Evolutionary conservation across 2,113 vertebrate genomes (phyloP).

Genomic region (Lanius ludovicianus): DNA sequence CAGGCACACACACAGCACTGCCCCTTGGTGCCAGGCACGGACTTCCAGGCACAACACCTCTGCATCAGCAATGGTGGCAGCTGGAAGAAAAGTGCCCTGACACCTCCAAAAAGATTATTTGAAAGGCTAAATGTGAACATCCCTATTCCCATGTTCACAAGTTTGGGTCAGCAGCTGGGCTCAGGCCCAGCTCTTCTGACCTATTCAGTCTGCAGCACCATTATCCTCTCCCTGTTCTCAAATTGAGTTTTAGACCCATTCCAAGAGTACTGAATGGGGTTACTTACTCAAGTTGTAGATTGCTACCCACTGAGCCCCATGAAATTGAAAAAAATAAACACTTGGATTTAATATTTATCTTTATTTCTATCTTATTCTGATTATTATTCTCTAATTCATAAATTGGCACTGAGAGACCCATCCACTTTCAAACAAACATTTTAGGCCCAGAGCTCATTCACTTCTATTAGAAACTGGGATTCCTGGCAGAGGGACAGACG

Average conservation of each 20-base stretch:
- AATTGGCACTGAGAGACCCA: constrained; percentile 4
- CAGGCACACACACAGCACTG: rapidly evolving
- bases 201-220: not conserved
- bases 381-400: not conserved
- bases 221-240: not conserved
- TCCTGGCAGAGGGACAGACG: not conserved
- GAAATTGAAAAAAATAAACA: not conserved
- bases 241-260: not conserved
- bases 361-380: constrained; percentile 35
- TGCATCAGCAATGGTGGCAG: not conserved
- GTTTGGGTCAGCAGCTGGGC: rapidly evolving
- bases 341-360: not conserved
- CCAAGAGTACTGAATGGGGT: not conserved
- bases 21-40: not conserved
- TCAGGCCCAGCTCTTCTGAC: not conserved
- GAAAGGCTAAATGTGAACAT: not conserved
- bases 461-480: not conserved
- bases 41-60: not conserved
- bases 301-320: not conserved
- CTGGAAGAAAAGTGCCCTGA: not conserved
- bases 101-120: not conserved
- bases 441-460: constrained; percentile 14
- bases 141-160: not conserved
- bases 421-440: not conserved
- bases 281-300: not conserved